Evolutionary conservation across 2,113 vertebrate genomes (phyloP).

Genomic region (Herpetotheres cachinnans): DNA sequence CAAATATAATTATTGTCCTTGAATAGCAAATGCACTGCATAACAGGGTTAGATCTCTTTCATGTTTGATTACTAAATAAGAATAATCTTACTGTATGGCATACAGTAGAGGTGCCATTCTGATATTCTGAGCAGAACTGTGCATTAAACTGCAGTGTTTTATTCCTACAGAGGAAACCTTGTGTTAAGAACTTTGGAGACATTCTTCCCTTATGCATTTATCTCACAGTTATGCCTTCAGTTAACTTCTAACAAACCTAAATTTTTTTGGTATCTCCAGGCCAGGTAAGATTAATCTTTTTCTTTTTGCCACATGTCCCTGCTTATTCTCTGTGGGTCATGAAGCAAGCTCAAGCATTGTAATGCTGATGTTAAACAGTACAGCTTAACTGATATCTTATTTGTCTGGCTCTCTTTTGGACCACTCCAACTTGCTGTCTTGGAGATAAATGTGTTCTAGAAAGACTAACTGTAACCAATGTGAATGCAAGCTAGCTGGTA

Average conservation of each 20-base stretch:
- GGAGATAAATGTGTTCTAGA: not conserved
- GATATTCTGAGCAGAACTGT: not conserved
- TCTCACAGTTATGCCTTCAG: not conserved
- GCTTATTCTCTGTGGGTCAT: not conserved
- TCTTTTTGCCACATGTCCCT: not conserved
- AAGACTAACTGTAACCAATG: not conserved
- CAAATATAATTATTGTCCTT: not conserved
- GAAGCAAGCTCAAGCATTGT: not conserved
- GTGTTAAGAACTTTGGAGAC: not conserved
- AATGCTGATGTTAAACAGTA: not conserved
- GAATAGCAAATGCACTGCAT: not conserved
- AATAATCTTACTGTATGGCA: constrained; percentile 20
- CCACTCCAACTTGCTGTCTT: not conserved
- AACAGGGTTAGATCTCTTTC: not conserved
- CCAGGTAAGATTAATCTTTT: not conserved
- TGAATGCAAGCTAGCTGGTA: not conserved
- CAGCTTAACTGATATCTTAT: not conserved
- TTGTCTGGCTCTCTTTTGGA: not conserved
- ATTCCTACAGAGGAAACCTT: not conserved
- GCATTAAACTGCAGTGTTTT: not conserved
- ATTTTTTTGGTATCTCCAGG: not conserved
- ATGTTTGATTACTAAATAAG: not conserved
- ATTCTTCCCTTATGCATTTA: not conserved
- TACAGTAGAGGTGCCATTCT: not conserved
- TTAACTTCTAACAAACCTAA: not conserved